These are phyloP conservation scores for Neoscelio sp. DNA, from an alignment of 2,888 invertebrate genomes.

Conservation along the genomic window DNA sequence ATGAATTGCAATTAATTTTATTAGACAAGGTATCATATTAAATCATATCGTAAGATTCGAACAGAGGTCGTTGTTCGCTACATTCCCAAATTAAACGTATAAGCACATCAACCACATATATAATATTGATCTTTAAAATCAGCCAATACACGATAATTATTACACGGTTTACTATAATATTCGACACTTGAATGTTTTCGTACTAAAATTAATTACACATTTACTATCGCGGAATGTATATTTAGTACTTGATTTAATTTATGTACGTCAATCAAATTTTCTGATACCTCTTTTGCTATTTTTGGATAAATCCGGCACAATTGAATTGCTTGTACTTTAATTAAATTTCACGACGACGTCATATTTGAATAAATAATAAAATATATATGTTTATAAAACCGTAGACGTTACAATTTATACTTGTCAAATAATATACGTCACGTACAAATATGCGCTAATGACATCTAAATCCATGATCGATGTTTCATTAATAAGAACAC, in stretches of 20 bases:
- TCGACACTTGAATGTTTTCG: background rate
- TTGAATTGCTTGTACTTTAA: background rate
- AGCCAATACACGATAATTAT: slow-evolving; percentile 14
- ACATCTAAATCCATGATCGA: slow-evolving; percentile 9
- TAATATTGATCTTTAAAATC: slow-evolving; percentile 25
- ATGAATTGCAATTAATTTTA: too few species aligned
- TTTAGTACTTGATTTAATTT: slow-evolving; percentile 47
- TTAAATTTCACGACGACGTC: background rate
- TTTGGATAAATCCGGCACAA: slow-evolving; percentile 22
- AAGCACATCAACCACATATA: slow-evolving; percentile 36
- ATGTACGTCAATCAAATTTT: slow-evolving; percentile 45
- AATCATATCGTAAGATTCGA: background rate
- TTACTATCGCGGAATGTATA: slow-evolving; percentile 16
- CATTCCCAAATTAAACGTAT: slow-evolving; percentile 59
- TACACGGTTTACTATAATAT: slow-evolving; percentile 1
- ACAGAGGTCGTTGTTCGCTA: slow-evolving; percentile 59
- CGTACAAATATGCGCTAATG: too few species aligned
- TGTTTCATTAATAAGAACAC: slow-evolving; percentile 6
- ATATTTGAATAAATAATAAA: too few species aligned
- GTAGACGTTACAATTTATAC: too few species aligned
- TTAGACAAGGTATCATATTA: too few species aligned
- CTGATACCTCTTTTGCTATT: slow-evolving; percentile 34
- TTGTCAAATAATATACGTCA: too few species aligned
- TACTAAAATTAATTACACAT: slow-evolving; percentile 35
- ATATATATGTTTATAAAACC: too few species aligned